A percentile compares a stretch with the other conserved stretches of the same genome.
Conservation (phyloP, 37 sponge, comb jelly and placozoan species). For the Ephydatia muelleri region DNA sequence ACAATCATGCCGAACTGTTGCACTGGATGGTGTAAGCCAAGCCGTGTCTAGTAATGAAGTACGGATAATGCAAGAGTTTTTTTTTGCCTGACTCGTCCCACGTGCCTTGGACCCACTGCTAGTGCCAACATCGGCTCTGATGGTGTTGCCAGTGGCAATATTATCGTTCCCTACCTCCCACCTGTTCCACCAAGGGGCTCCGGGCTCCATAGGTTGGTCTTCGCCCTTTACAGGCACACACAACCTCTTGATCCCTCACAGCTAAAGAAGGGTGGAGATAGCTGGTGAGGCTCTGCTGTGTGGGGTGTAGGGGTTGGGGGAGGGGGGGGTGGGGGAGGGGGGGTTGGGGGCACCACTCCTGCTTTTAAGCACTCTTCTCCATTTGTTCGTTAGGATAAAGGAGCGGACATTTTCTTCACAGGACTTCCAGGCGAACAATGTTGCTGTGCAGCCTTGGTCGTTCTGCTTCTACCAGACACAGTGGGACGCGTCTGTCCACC, state of each 20-base stretch:
- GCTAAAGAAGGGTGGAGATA: background rate
- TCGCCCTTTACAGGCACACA: constrained; percentile 64
- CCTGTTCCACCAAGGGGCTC: constrained; percentile 70
- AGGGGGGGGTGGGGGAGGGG: background rate
- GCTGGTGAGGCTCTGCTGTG: background rate
- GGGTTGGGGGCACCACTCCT: too few relatives aligned
- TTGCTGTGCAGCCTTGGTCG: constrained; percentile 24
- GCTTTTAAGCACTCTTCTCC: too few relatives aligned
- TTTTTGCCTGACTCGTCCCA: background rate
- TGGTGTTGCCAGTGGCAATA: background rate
- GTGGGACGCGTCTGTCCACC: constrained; percentile 63
- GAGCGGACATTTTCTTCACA: constrained; percentile 49
- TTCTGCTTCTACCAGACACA: constrained; percentile 61
- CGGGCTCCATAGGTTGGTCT: constrained; percentile 68
- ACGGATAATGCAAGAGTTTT: background rate
- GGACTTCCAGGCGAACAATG: constrained; percentile 14
- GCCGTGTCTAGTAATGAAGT: background rate
- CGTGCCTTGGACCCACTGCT: background rate
- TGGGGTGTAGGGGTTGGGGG: background rate
- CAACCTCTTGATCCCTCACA: constrained; percentile 23
- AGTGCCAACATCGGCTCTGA: constrained; percentile 32
- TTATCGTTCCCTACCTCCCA: constrained; percentile 49
- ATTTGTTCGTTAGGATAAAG: constrained; percentile 58
- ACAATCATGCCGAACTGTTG: constrained; percentile 39
- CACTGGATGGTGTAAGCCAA: constrained; percentile 84